Percentiles rank a stretch among this genome's conserved stretches.
Evolutionary conservation across 1,140 invertebrate species (phyloP).

Genomic region (Colletes latitarsis): DNA sequence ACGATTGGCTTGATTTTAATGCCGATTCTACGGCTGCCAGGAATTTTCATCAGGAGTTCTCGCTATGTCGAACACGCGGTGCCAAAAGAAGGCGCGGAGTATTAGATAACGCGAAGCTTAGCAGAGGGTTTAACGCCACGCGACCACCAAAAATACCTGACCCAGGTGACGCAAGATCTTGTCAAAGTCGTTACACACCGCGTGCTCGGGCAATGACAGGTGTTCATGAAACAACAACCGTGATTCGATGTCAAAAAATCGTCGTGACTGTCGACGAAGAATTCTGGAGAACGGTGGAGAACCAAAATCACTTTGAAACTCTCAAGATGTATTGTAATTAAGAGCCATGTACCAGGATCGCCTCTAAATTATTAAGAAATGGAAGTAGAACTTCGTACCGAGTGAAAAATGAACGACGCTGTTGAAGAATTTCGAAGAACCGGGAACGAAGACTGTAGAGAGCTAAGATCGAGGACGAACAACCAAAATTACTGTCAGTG

Average conservation of each 20-base stretch:
- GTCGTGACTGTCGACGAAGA: too few relatives aligned
- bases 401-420: not conserved
- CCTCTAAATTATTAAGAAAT: too few relatives aligned
- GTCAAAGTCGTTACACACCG: slow-evolving; percentile 58
- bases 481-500: not conserved
- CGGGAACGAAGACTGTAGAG: too few relatives aligned
- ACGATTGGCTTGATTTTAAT: slow-evolving; percentile 19
- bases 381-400: too few relatives aligned
- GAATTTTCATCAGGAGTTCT: slow-evolving; percentile 56
- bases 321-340: too few relatives aligned
- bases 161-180: slow-evolving; percentile 68
- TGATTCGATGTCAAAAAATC: not conserved
- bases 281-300: too few relatives aligned
- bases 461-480: not conserved
- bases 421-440: too few relatives aligned
- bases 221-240: slow-evolving; percentile 55
- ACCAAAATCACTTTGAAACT: too few relatives aligned
- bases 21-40: slow-evolving; percentile 46
- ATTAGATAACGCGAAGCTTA: slow-evolving; percentile 60
- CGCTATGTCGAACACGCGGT: slow-evolving; percentile 31
- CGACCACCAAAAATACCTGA: slow-evolving; percentile 70
- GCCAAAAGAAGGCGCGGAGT: slow-evolving; percentile 59
- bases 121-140: slow-evolving; percentile 63
- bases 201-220: slow-evolving; percentile 59
- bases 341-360: too few relatives aligned